phyloP scores from a whole-genome alignment of 1,140 invertebrate species.

The Drosophila seguyi region DNA sequence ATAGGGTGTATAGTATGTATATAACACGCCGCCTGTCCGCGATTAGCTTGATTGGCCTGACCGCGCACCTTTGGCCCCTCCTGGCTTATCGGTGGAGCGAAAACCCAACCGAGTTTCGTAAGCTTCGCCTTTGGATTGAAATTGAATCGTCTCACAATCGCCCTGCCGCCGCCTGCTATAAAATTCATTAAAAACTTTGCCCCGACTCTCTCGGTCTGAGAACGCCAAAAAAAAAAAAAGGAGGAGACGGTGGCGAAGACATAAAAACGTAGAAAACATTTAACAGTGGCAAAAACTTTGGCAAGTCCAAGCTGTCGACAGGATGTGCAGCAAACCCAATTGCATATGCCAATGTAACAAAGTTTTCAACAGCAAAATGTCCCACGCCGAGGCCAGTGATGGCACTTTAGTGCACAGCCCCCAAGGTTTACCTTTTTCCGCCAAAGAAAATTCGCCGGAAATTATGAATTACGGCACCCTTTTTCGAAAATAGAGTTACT shows the following conservation, averaged over 20 bases:
- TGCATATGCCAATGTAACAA: conserved; percentile 80
- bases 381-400: conserved; percentile 44
- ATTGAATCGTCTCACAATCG: conserved; percentile 57
- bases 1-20: conserved; percentile 3
- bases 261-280: conserved; percentile 69
- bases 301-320: conserved; percentile 80
- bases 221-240: conserved; percentile 58
- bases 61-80: conserved; percentile 60
- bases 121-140: conserved; percentile 26
- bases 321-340: conserved; percentile 82
- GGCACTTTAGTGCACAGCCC: neutral
- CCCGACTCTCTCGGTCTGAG: conserved; percentile 9
- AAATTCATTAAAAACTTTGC: conserved; percentile 81
- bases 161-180: conserved; percentile 63
- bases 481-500: neutral
- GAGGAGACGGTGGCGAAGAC: conserved; percentile 46
- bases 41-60: conserved; percentile 73
- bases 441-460: conserved; percentile 4
- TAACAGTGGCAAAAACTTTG: conserved; percentile 75
- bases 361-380: conserved; percentile 65
- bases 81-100: conserved; percentile 44
- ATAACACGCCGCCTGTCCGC: conserved; percentile 2
- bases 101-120: conserved; percentile 51
- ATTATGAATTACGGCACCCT: conserved; percentile 4
- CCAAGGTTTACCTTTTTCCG: neutral